Evolutionary conservation across 2,888 invertebrate species (phyloP), one percentile per base, ranked within the genome.

Genomic region (Arctia plantaginis): DNA sequence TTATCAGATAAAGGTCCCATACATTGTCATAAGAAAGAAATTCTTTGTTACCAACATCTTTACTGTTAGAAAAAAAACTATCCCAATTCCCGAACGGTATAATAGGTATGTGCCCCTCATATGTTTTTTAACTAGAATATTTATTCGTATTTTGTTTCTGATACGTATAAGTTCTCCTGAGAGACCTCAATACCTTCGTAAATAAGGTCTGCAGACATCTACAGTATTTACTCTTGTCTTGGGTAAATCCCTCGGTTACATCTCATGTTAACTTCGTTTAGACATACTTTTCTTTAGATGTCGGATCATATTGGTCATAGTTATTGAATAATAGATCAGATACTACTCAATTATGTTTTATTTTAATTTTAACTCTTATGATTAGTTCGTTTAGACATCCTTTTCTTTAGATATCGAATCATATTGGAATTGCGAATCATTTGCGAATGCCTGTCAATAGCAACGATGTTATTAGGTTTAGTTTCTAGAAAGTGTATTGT

Each of bases 131-230:
- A 62, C 18, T 30, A 30, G 30, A 62, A 62, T 18, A 27, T 59
- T 55, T 62, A 30, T 30, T 62, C 7, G 30, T 62, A 62, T 62
- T 62, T 62, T 62, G 59, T 62, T 30, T 62, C 59, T 62, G 59
- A 62, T 62, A 62, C 30, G 30, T 27, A 0, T 62, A 13, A 62
- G 59, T 62, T 62, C 59, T 62, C 59, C 59, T 62, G 59, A 62
- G 59, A 30, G 59, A 62, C 59, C 13, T n/a, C 55, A 55, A 12
- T n/a, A 12, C n/a, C 55, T 55, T 3, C 23, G 51, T 51, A 51
- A n/a, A n/a, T 51, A 51, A 51, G 8, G n/a, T 51, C 59, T 59
- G 15, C 59, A 13, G 59, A 59, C n/a, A 18, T 62, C 27, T 62
- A 15, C 3, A 62, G 27, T 30, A 27, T 27, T 62, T 62, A 30